Base-by-base conservation (phyloP, 2,797 vertebrate species). In the Garrulus glandarius region DNA sequence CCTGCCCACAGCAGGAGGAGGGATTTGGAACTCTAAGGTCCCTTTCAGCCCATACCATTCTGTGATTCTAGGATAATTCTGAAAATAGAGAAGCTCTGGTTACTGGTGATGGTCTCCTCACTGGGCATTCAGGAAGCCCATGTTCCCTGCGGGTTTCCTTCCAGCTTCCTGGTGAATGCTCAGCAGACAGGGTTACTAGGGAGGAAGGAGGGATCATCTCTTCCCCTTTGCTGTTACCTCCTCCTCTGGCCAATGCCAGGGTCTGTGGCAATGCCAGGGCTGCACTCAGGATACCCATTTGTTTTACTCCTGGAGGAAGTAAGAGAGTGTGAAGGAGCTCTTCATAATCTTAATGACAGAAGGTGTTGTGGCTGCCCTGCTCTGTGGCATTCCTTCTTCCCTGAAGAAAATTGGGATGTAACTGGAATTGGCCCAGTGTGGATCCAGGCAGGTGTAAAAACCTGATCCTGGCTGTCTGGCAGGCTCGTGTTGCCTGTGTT, bases 401-500 rank as follows among this genome's bases (percentile, higher is more conserved):
- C 34, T 1, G 6, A 27, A 79, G 50, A 43, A 52, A 61, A 56
- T 0, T 1, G 21, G 37, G 50, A 36, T 67, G 74, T 24, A 44
- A 4, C 26, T 69, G 84, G 72, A 65, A 29, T 5, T 49, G 50
- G 17, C 44, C 27, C 41, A 59, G 34, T 3, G 2, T 16, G 84
- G 69, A 11, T 8, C 11, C 50, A 84, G 79, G 69, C 34, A 84
- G 78, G 75, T 70, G 81, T 20, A 9, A 29, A 76, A 46, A 22
- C 23, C 71, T 3, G 27, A 3, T 52, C 26, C 79, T 39, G 60
- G 5, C 49, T 44, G n/a, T 4, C 15, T n/a, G 82, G 20, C 49
- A 53, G 79, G 68, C 43, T 85, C 0, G 0, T 70, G 83, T 5
- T 52, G 36, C 5, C 55, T 20, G 23, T 23, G 2, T 11, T 23